These are phyloP conservation scores for Erebia palarica DNA, from an alignment of 2,888 invertebrate species.

Conservation along the genomic window DNA sequence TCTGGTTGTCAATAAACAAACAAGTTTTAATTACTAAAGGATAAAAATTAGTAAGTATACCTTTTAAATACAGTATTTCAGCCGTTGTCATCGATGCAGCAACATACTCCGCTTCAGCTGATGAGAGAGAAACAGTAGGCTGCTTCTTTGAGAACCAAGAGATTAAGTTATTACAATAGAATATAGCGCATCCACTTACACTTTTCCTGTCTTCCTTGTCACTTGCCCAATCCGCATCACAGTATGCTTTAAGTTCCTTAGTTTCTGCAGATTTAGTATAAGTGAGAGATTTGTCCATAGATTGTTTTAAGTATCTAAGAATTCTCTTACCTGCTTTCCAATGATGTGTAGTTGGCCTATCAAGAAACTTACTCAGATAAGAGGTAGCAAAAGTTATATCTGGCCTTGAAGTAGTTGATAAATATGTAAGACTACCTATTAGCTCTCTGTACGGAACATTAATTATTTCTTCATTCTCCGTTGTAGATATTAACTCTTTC, in stretches of 20 bases:
- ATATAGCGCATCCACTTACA: background rate
- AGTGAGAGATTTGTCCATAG: background rate
- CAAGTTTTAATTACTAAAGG: no score
- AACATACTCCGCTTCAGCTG: background rate
- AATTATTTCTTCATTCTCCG: background rate
- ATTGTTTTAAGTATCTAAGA: background rate
- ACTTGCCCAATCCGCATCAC: background rate
- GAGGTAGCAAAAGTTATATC: conserved; percentile 1
- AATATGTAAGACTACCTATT: background rate
- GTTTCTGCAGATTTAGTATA: background rate
- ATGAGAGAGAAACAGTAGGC: background rate
- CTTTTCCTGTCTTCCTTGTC: background rate
- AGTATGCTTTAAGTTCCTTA: background rate
- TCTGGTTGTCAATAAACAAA: no score
- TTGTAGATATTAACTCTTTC: background rate
- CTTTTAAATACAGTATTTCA: no score
- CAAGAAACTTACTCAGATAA: background rate
- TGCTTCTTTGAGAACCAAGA: background rate
- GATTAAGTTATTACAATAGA: background rate
- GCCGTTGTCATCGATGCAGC: background rate
- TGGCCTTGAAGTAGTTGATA: background rate
- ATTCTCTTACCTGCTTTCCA: background rate
- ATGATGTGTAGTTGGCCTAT: background rate
- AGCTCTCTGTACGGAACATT: conserved; percentile 14
- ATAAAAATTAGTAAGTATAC: no score